phyloP scores from a whole-genome alignment of 2,113 vertebrate species.

The Prochilodus magdalenae region DNA sequence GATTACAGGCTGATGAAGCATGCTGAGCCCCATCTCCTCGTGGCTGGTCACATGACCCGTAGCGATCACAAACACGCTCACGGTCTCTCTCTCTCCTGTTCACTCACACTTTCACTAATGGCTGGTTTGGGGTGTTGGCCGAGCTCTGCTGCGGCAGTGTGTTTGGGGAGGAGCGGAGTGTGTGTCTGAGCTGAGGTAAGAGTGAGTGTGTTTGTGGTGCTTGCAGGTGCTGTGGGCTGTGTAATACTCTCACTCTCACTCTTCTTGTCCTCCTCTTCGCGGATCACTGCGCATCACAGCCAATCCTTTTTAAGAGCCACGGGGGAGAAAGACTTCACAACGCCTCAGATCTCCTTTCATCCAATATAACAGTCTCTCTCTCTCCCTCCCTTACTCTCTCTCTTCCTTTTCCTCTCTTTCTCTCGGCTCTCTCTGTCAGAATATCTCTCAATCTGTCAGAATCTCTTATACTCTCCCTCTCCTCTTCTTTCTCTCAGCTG shows the following conservation, averaged over 20 bases:
- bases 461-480: too few species aligned
- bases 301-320: neutral
- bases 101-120: neutral
- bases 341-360: neutral
- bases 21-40: slow-evolving; percentile 49
- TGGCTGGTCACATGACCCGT: slow-evolving; percentile 62
- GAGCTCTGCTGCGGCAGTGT: neutral
- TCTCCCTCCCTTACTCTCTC: neutral
- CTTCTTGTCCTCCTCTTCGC: neutral
- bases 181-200: slow-evolving; percentile 17
- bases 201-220: neutral
- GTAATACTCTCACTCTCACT: slow-evolving; percentile 9
- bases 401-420: neutral
- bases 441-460: too few species aligned
- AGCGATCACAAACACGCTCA: slow-evolving; percentile 37
- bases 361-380: neutral
- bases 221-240: neutral
- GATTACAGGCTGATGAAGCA: slow-evolving; percentile 63
- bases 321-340: slow-evolving; percentile 8
- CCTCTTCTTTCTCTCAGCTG: too few species aligned
- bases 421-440: too few species aligned
- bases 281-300: neutral
- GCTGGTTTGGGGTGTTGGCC: neutral
- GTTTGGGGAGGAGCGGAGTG: neutral
- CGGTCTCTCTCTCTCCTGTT: neutral